Base-by-base conservation (phyloP, 2,888 invertebrate genomes). In the Monoplex corrugatus region DNA sequence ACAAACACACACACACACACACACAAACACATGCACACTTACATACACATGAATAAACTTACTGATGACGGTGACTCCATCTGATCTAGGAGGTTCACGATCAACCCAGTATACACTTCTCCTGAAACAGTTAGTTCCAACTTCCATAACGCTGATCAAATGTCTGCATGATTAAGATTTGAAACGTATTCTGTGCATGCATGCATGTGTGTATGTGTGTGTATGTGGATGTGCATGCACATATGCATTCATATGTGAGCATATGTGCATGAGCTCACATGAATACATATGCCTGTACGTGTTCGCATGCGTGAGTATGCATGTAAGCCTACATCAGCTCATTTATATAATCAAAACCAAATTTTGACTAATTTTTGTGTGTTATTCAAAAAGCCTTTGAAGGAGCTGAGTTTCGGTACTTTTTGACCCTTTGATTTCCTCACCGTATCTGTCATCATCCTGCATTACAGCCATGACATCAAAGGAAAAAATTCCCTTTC, bases 101-200 rank as follows among this genome's bases (percentile, higher is more conserved):
- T 94, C 94, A 23, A 94, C 91, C 95, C 95, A 95, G 89, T 95
- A 95, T 8, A 95, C 94, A 19, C 94, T 93, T 87, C 95, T 95
- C 87, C 78, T 84, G 80, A 43, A 87, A 83, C 6, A 16, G 19
- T 8, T 8, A 19, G 28, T 57, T 57, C 19, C 16, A 10, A 57
- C 28, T 10, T 57, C 19, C 57, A 23, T 2, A 28, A 23, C 28
- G 28, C 28, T 57, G 57, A 23, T 23, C 57, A 87, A 43, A 35
- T n/a, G n/a, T n/a, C n/a, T n/a, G n/a, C n/a, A n/a, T n/a, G n/a
- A n/a, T n/a, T n/a, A n/a, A n/a, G n/a, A n/a, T n/a, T n/a, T n/a
- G n/a, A n/a, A n/a, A n/a, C n/a, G n/a, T n/a, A n/a, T n/a, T n/a
- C 40, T 78, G 40, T 78, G 40, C 3, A 23, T 78, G 16, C 23